Base-by-base conservation (phyloP, 2,888 invertebrate species). In the Lampropteryx suffumata region DNA sequence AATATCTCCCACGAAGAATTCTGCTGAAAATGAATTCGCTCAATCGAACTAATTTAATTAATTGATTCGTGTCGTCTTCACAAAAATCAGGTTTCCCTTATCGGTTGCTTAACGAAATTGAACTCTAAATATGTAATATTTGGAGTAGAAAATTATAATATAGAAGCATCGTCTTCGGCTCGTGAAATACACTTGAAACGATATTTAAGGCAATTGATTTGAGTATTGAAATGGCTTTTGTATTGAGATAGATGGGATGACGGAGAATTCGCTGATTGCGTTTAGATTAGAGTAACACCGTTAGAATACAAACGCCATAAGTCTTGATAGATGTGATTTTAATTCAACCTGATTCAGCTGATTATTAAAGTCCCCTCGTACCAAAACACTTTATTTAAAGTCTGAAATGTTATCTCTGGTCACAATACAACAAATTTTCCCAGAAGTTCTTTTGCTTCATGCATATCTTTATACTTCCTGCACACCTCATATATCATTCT, bases 41-140 rank as follows among this genome's bases (percentile, higher is more conserved):
- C 66, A 69, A 73, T 72, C 71, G 70, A 69, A 71, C 70, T 72
- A 78, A 82, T 83, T 73, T 69, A 76, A 74, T 80, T 79, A 82
- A 83, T 81, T 74, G 75, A 73, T 71, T 67, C 69, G 63, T 69
- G 74, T 69, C 74, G 67, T 69, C 70, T 53, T 52, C 58, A 53
- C 27, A 65, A 61, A 48, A 60, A 54, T 59, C 44, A 41, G 47
- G 53, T 52, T 51, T 48, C 52, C 24, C 28, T 30, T 40, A 30
- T 9, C 12, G 11, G 13, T 33, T 5, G 3, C 4, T 44, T 13
- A 9, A 27, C 21, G 14, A 65, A 65, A 65, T 44, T 55, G 42
- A 26, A 42, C 56, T 46, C 45, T 66, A 54, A 21, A 50, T 45
- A 2, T 9, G 3, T 35, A 30, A 2, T n/a, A 0, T 37, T 21